Evolutionary conservation across 2,888 invertebrate genomes (phyloP).

Genomic region (Tridacna gigas): DNA sequence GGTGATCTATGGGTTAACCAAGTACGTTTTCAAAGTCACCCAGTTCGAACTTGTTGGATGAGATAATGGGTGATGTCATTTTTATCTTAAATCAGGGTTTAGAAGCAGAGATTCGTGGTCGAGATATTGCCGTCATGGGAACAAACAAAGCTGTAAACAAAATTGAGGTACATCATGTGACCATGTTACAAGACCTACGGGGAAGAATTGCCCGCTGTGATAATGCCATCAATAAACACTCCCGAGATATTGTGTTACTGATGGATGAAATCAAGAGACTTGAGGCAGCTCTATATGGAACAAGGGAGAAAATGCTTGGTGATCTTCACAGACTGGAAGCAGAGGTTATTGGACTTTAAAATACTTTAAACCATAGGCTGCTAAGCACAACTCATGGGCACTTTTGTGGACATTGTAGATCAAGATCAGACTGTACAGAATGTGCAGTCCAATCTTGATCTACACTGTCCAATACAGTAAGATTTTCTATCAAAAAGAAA

Average conservation of each 20-base stretch:
- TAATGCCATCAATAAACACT: conserved; percentile 79
- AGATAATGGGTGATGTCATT: too few species aligned
- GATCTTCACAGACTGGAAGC: conserved; percentile 79
- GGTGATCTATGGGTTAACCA: too few species aligned
- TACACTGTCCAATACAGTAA: too few species aligned
- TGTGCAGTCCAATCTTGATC: too few species aligned
- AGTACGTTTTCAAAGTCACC: too few species aligned
- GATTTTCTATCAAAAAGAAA: too few species aligned
- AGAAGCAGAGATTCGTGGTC: conserved; percentile 77
- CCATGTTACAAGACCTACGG: conserved; percentile 82
- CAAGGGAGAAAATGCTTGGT: conserved; percentile 72
- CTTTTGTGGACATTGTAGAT: too few species aligned
- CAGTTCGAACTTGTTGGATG: too few species aligned
- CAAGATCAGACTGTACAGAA: too few species aligned
- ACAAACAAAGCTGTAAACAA: conserved; percentile 82
- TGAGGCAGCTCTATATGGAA: conserved; percentile 73
- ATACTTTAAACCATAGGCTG: too few species aligned
- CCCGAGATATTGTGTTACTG: conserved; percentile 76
- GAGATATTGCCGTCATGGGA: conserved; percentile 76
- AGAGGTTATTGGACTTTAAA: conserved; percentile 71
- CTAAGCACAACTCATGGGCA: too few species aligned
- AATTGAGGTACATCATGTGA: conserved; percentile 84
- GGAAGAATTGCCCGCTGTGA: conserved; percentile 84
- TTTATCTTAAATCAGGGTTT: conserved; percentile 69
- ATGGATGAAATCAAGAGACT: conserved; percentile 77